Evolutionary conservation across 2,888 invertebrate species (phyloP).

Genomic region (Hyalella azteca): DNA sequence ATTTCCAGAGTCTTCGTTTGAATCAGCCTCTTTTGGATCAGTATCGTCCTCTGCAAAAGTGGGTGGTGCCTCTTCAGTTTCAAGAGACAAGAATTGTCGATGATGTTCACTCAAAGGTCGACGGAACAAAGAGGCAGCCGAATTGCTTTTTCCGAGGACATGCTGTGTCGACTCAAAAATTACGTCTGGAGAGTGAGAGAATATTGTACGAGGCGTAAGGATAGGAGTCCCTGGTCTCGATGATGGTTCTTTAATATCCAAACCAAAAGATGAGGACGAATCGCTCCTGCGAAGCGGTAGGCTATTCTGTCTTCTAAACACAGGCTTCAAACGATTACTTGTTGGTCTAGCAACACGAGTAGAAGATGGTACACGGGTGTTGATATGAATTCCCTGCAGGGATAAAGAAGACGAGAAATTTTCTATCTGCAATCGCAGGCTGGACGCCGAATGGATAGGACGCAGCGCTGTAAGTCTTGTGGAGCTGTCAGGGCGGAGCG

Average conservation of each 20-base stretch:
- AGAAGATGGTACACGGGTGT: background rate
- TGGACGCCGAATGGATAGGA: background rate
- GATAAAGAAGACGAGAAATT: background rate
- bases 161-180: background rate
- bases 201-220: background rate
- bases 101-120: background rate
- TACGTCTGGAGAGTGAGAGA: background rate
- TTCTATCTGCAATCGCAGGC: background rate
- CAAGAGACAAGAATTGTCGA: background rate
- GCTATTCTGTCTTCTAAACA: background rate
- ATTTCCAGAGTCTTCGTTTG: too few relatives aligned
- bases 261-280: background rate
- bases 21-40: too few relatives aligned
- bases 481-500: background rate
- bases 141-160: background rate
- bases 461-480: background rate
- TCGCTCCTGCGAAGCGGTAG: background rate
- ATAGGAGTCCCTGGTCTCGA: conserved; percentile 16
- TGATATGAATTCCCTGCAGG: background rate
- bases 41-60: too few relatives aligned
- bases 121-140: background rate
- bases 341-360: background rate
- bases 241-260: background rate
- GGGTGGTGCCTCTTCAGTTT: background rate
- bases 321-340: conserved; percentile 3